Conservation (phyloP, 2,113 vertebrate genomes). For the Corythoichthys haematopterus region DNA sequence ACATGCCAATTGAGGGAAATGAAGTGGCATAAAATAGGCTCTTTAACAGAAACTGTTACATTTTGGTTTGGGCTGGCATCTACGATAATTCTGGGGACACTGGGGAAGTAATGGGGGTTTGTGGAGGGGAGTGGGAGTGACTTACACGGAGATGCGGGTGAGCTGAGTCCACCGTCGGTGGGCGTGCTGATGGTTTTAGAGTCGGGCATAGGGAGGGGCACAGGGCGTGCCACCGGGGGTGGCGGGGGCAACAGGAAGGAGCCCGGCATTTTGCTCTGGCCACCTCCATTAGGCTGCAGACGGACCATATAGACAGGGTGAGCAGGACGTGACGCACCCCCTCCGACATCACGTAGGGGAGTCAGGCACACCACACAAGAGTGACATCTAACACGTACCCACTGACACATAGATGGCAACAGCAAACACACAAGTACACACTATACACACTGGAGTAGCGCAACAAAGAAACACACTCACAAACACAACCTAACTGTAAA, state of each 20-base stretch:
- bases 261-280: slow-evolving; percentile 95
- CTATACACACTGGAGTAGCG: slow-evolving; percentile 35
- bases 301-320: slow-evolving; percentile 88
- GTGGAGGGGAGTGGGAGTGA: slow-evolving; percentile 70
- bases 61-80: slow-evolving; percentile 27
- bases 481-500: slow-evolving; percentile 6
- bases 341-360: slow-evolving; percentile 61
- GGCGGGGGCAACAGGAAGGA: slow-evolving; percentile 94
- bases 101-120: slow-evolving; percentile 52
- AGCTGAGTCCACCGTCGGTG: slow-evolving; percentile 88
- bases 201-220: slow-evolving; percentile 97
- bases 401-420: slow-evolving; percentile 13
- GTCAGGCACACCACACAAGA: slow-evolving; percentile 16
- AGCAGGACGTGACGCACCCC: slow-evolving; percentile 68
- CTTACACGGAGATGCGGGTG: slow-evolving; percentile 95
- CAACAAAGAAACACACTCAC: slow-evolving; percentile 17
- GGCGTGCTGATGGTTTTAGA: slow-evolving; percentile 94
- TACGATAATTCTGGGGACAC: slow-evolving; percentile 37
- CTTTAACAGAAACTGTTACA: slow-evolving; percentile 19
- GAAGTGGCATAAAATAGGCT: slow-evolving; percentile 18
- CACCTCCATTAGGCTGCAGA: slow-evolving; percentile 95
- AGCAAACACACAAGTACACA: slow-evolving; percentile 10
- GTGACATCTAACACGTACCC: slow-evolving; percentile 7
- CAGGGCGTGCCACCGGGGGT: slow-evolving; percentile 92
- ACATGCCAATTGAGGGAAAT: slow-evolving; percentile 12